Evolutionary conservation across 2,888 invertebrate species (phyloP).

Genomic region (Hofmannophila pseudospretella): DNA sequence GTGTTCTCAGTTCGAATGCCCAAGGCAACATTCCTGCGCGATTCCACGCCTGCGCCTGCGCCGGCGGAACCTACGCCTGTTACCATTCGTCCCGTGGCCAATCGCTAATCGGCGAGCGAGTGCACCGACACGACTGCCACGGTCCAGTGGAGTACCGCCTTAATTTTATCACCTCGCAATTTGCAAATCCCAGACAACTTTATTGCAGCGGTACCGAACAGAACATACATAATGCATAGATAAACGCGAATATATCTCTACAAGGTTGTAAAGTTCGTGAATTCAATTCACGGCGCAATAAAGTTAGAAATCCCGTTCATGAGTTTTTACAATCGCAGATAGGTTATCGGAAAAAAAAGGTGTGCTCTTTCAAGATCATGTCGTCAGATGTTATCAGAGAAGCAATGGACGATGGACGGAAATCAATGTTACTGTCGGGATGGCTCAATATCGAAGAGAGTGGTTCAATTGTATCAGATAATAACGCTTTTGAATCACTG

Average conservation of each 20-base stretch:
- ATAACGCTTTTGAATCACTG: background rate
- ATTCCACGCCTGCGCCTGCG: slow-evolving; percentile 24
- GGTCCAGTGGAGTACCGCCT: slow-evolving; percentile 5
- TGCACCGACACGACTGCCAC: slow-evolving; percentile 9
- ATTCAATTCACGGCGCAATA: background rate
- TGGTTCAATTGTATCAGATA: slow-evolving; percentile 2
- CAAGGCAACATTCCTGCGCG: slow-evolving; percentile 16
- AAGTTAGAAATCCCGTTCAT: background rate
- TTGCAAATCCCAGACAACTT: slow-evolving; percentile 31
- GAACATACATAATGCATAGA: slow-evolving; percentile 13
- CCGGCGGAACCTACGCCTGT: slow-evolving; percentile 17
- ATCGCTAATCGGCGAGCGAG: slow-evolving; percentile 39
- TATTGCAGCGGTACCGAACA: slow-evolving; percentile 20
- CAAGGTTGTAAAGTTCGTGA: background rate
- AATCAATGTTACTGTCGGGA: slow-evolving; percentile 4
- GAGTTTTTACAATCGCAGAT: background rate
- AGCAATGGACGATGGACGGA: slow-evolving; percentile 1
- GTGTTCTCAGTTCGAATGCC: background rate
- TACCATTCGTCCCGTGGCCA: slow-evolving; percentile 35
- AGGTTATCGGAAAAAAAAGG: background rate
- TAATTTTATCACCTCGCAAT: slow-evolving; percentile 29
- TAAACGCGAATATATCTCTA: background rate
- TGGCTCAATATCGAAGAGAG: background rate
- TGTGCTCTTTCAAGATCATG: slow-evolving; percentile 4
- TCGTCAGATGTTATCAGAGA: slow-evolving; percentile 4